Evolutionary conservation across 1,140 invertebrate genomes (phyloP).

Genomic region (Chrysopa pallens): DNA sequence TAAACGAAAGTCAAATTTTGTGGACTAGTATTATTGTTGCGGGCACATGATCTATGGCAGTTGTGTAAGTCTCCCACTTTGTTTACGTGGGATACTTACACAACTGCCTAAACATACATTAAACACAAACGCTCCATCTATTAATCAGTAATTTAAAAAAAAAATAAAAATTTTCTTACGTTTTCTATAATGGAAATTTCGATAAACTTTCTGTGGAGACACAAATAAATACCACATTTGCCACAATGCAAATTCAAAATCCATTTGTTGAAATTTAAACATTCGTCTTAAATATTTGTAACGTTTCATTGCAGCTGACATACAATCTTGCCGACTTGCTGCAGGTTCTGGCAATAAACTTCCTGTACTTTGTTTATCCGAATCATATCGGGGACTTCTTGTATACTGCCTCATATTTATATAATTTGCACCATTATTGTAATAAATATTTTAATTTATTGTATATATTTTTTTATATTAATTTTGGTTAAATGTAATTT

Average conservation of each 20-base stretch:
- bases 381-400: too few relatives aligned
- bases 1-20: too few relatives aligned
- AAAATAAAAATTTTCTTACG: constrained; percentile 41
- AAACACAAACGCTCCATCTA: background rate
- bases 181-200: constrained; percentile 97
- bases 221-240: constrained; percentile 96
- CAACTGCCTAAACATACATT: background rate
- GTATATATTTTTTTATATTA: too few relatives aligned
- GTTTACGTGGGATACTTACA: too few relatives aligned
- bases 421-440: too few relatives aligned
- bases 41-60: too few relatives aligned
- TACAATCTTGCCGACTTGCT: constrained; percentile 46
- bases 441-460: too few relatives aligned
- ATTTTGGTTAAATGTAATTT: too few relatives aligned
- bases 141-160: background rate
- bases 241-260: constrained; percentile 98
- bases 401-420: too few relatives aligned
- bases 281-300: constrained; percentile 84
- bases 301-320: constrained; percentile 75
- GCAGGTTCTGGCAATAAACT: constrained; percentile 32
- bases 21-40: too few relatives aligned
- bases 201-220: constrained; percentile 92
- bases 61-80: too few relatives aligned
- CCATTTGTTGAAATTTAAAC: constrained; percentile 94
- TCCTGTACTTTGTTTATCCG: too few relatives aligned